These are phyloP conservation scores for Neosilurus mollespiculum DNA, from an alignment of 2,797 vertebrate species.

Conservation along the genomic window DNA sequence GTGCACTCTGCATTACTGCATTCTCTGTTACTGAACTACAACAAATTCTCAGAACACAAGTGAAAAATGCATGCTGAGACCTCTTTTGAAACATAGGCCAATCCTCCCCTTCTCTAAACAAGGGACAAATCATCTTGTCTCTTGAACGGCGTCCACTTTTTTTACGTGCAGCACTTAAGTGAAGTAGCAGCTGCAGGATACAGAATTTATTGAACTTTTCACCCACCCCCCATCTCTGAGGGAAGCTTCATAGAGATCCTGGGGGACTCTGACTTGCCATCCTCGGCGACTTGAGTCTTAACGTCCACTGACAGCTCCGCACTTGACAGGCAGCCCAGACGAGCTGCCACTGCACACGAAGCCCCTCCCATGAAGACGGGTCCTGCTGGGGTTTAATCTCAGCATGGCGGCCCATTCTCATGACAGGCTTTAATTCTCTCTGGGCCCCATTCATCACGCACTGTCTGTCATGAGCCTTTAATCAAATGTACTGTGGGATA, in stretches of 20 bases:
- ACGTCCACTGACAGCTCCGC: conserved; percentile 52
- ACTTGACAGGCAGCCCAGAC: conserved; percentile 55
- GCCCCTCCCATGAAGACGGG: conserved; percentile 53
- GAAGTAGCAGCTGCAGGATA: conserved; percentile 49
- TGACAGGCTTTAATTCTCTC: conserved; percentile 60
- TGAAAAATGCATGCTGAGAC: conserved; percentile 40
- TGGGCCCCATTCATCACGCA: conserved; percentile 56
- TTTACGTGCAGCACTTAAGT: conserved; percentile 54
- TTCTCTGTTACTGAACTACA: conserved; percentile 46
- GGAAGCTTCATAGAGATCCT: conserved; percentile 49
- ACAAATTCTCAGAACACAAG: conserved; percentile 39
- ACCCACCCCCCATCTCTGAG: conserved; percentile 34
- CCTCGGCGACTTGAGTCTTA: conserved; percentile 48
- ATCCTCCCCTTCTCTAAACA: conserved; percentile 39
- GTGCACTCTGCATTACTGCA: conserved; percentile 51
- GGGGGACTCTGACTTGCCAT: conserved; percentile 44
- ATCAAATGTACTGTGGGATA: conserved; percentile 57
- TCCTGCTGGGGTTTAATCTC: conserved; percentile 60
- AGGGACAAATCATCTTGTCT: conserved; percentile 50
- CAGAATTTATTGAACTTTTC: conserved; percentile 54
- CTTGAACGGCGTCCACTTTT: conserved; percentile 43
- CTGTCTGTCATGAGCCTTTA: conserved; percentile 55
- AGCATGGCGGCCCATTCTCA: conserved; percentile 50
- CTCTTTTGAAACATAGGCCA: conserved; percentile 29
- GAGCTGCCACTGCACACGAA: conserved; percentile 49